Conservation (phyloP, 2,888 invertebrate species). For the Epinotia bilunana region DNA sequence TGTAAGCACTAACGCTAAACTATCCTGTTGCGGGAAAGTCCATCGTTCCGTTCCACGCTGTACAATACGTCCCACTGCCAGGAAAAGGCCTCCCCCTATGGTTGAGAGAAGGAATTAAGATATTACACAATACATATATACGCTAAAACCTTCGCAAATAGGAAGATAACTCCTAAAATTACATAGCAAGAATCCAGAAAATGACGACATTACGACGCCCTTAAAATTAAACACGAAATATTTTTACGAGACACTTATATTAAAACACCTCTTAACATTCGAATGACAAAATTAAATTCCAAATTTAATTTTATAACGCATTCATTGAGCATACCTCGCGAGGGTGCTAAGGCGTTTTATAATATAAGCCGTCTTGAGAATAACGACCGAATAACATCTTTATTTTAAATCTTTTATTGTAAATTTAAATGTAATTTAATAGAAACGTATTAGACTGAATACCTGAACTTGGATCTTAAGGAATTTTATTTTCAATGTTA, state of each 20-base stretch:
- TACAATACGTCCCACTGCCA: no score
- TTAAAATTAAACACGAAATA: slow-evolving; percentile 43
- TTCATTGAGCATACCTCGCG: slow-evolving; percentile 62
- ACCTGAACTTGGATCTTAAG: not conserved
- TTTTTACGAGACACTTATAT: slow-evolving; percentile 52
- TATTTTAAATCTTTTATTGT: slow-evolving; percentile 32
- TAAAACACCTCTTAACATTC: slow-evolving; percentile 64
- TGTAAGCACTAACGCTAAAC: no score
- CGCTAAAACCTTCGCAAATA: slow-evolving; percentile 1
- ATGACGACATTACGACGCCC: slow-evolving; percentile 36
- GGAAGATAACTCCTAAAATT: slow-evolving; percentile 5
- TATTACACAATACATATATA: not conserved
- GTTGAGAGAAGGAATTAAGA: no score
- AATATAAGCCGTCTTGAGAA: slow-evolving; percentile 32
- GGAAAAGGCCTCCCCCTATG: no score
- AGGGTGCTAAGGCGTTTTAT: slow-evolving; percentile 40
- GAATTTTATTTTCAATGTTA: slow-evolving; percentile 3
- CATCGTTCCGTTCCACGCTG: no score
- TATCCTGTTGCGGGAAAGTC: no score
- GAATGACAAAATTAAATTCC: slow-evolving; percentile 72
- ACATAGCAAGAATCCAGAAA: slow-evolving; percentile 16
- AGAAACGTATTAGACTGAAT: not conserved
- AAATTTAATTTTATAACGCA: slow-evolving; percentile 71
- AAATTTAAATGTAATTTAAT: slow-evolving; percentile 32
- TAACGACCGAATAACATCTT: slow-evolving; percentile 39